Conservation (phyloP, 2,888 invertebrate species). For the Leptothorax acervorum region DNA sequence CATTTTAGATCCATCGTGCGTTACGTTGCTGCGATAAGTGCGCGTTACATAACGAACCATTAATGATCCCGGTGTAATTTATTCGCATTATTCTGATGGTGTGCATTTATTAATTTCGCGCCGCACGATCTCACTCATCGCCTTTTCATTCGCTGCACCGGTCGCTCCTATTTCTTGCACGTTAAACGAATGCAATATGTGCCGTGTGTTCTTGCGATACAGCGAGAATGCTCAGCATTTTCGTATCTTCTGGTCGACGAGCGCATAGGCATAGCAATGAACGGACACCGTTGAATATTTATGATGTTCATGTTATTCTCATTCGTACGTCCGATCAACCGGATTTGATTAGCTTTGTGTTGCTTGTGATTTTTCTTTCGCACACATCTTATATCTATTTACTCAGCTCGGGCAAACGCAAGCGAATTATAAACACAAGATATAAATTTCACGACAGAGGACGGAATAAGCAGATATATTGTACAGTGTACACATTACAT, state of each 20-base stretch:
- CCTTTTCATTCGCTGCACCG: background rate
- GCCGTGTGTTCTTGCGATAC: background rate
- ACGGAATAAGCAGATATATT: background rate
- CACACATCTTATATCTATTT: background rate
- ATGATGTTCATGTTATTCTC: slow-evolving; percentile 16
- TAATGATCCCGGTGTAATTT: slow-evolving; percentile 14
- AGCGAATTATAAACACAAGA: background rate
- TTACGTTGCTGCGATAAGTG: background rate
- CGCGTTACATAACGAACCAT: slow-evolving; percentile 22
- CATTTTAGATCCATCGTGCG: background rate
- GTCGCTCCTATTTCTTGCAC: background rate
- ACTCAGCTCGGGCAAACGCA: background rate
- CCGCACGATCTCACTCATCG: background rate
- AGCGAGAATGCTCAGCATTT: slow-evolving; percentile 54
- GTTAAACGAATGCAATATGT: slow-evolving; percentile 2
- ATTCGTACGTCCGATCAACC: background rate
- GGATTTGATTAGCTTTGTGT: background rate
- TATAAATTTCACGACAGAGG: background rate
- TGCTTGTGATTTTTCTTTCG: background rate
- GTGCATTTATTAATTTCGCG: slow-evolving; percentile 31
- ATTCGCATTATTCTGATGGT: slow-evolving; percentile 13
- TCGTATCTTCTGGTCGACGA: slow-evolving; percentile 40
- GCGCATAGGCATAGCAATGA: slow-evolving; percentile 58
- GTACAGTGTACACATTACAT: slow-evolving; percentile 17
- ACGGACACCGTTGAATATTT: slow-evolving; percentile 19